phyloP scores from a whole-genome alignment of 1,140 invertebrate species.

The Dreissena polymorpha region DNA sequence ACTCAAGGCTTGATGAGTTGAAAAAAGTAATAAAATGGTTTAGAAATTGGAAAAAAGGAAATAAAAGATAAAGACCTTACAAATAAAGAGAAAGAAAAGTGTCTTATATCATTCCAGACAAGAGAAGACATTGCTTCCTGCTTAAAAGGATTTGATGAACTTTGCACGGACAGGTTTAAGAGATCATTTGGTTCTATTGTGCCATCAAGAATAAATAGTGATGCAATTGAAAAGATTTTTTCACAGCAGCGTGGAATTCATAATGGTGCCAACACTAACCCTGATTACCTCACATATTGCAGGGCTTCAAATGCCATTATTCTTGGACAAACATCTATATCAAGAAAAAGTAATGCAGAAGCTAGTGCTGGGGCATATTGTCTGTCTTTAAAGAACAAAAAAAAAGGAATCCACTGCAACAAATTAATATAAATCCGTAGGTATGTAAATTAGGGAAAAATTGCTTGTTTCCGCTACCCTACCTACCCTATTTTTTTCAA shows the following conservation, averaged over 20 bases:
- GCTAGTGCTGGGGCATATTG: no score
- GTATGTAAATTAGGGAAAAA: no score
- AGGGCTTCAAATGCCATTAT: no score
- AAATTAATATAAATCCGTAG: no score
- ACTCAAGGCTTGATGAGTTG: slow-evolving; percentile 5
- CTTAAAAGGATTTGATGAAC: slow-evolving; percentile 5
- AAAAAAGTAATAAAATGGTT: slow-evolving; percentile 11
- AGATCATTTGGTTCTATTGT: neutral
- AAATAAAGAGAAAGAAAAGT: slow-evolving; percentile 36
- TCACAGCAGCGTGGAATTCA: slow-evolving; percentile 39
- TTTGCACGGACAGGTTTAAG: neutral
- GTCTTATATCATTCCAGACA: slow-evolving; percentile 41
- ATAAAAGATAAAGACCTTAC: neutral
- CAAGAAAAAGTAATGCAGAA: slow-evolving; percentile 41
- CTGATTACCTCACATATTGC: slow-evolving; percentile 28
- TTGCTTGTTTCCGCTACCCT: no score
- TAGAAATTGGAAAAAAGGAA: slow-evolving; percentile 20
- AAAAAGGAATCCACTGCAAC: no score
- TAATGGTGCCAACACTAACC: slow-evolving; percentile 51
- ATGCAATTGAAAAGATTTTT: slow-evolving; percentile 39
- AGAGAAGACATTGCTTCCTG: slow-evolving; percentile 38
- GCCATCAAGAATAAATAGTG: slow-evolving; percentile 17
- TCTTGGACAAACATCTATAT: slow-evolving; percentile 38
- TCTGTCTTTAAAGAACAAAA: no score
- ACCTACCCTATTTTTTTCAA: no score